Evolutionary conservation across 92 coral and sea anemone genomes (phyloP), one percentile per base, ranked within the genome.

Genomic region (Siderastrea siderea): DNA sequence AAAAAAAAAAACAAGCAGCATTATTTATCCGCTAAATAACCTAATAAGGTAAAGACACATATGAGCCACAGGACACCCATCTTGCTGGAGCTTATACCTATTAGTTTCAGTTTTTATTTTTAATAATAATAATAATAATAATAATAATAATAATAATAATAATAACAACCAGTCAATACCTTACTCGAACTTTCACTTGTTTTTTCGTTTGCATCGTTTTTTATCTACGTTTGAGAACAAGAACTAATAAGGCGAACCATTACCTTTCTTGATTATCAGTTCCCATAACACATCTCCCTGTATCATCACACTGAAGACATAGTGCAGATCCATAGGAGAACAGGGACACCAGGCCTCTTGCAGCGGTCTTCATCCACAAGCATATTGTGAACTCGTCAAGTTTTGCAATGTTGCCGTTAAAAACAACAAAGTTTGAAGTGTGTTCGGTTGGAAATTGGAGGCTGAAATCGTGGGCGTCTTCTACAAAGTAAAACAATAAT

Each of bases 251-350:
- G 14, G 61, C 61, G 14, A 57, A 14, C 14, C 61, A 57, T 14
- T 19, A 68, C 72, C 72, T 68, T 8, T 68, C 47, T 16, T 68
- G 19, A 3, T 38, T 12, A 6, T 68, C 51, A 44, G 7, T 68
- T 68, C 47, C 72, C 72, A 68, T 15, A 10, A 68, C 72, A 44
- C 72, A 46, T 47, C 44, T n/a, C 14, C 77, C 77, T 13, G 77
- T 49, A 7, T 48, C 77, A 14, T 55, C 15, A 11, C 77, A 48
- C 77, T 49, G 77, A 1, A 71, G 47, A 38, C 47, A 71, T 16
- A n/a, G 0, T 49, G 77, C 77, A 3, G 77, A 4, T 49, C 48
- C 72, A 13, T 68, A 68, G 13, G 72, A 68, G 14, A 68, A 68
- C 7, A 68, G 48, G 48, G 46, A n/a, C 72, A 19, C 3, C 3